A percentile compares a stretch with the other conserved stretches of the same genome.
These are phyloP conservation scores for Platorchestia sp. DNA, from an alignment of 1,140 invertebrate genomes.

Conservation along the genomic window DNA sequence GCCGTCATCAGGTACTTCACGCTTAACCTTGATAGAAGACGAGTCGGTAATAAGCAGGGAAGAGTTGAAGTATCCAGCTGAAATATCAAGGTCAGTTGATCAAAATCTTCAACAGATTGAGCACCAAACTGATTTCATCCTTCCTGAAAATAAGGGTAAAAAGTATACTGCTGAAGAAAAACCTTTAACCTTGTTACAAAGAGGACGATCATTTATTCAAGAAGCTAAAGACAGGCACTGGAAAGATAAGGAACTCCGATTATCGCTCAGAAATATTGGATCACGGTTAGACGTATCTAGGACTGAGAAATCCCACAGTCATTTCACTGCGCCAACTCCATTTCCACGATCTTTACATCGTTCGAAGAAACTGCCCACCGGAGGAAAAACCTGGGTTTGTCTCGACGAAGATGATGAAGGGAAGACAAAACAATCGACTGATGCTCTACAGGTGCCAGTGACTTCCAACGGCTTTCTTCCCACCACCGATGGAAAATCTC, in stretches of 20 bases:
- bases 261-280: slow-evolving; percentile 29
- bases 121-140: neutral
- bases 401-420: neutral
- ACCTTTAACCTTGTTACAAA: slow-evolving; percentile 27
- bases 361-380: slow-evolving; percentile 11
- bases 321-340: neutral
- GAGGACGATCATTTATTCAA: slow-evolving; percentile 32
- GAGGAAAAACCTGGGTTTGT: slow-evolving; percentile 2
- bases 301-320: neutral
- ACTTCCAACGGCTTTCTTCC: neutral
- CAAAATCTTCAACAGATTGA: slow-evolving; percentile 18
- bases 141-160: neutral
- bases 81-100: neutral
- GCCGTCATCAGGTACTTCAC: neutral
- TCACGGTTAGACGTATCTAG: slow-evolving; percentile 15
- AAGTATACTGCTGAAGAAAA: neutral
- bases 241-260: neutral
- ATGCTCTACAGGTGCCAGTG: neutral
- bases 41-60: neutral
- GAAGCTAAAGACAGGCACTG: slow-evolving; percentile 23
- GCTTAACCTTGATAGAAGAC: neutral
- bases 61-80: neutral
- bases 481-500: neutral
- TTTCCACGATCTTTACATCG: neutral
- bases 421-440: neutral